Conservation (phyloP, 1,140 invertebrate species). For the Drosophila lini region DNA sequence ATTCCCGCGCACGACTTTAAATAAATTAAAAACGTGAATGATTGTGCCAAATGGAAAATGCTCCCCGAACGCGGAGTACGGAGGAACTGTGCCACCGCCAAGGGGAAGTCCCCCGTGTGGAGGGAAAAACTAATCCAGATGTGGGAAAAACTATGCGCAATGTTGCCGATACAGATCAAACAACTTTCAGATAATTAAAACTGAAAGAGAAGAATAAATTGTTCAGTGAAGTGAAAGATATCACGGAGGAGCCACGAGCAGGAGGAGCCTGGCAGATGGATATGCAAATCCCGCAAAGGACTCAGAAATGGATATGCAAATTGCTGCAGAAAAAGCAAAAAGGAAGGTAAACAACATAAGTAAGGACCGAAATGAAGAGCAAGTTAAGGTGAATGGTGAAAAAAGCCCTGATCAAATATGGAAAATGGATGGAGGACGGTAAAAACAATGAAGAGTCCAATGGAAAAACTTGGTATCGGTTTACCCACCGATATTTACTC, state of each 20-base stretch:
- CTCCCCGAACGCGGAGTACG: conserved; percentile 2
- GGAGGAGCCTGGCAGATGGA: conserved; percentile 5
- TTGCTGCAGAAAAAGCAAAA: conserved; percentile 27
- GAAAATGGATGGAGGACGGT: conserved; percentile 14
- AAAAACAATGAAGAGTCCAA: conserved; percentile 4
- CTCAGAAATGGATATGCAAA: conserved; percentile 49
- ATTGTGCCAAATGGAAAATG: conserved; percentile 37
- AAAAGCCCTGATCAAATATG: conserved; percentile 37
- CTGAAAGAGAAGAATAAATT: conserved; percentile 46
- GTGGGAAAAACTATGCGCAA: conserved; percentile 30
- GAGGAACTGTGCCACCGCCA: conserved; percentile 23
- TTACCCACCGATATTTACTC: not conserved
- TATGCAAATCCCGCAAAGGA: conserved; percentile 45
- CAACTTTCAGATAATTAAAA: conserved; percentile 54
- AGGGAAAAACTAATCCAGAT: conserved; percentile 29
- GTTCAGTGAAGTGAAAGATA: conserved; percentile 30
- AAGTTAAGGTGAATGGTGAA: conserved; percentile 29
- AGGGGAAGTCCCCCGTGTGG: not conserved
- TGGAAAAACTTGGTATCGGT: not conserved
- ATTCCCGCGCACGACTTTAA: conserved; percentile 57
- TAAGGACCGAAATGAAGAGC: conserved; percentile 25
- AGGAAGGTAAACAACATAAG: conserved; percentile 33
- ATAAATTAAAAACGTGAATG: conserved; percentile 64
- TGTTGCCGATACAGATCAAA: conserved; percentile 44
- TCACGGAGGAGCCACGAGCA: conserved; percentile 5